Base-by-base conservation (phyloP, 2,797 vertebrate species). In the Sparus aurata region DNA sequence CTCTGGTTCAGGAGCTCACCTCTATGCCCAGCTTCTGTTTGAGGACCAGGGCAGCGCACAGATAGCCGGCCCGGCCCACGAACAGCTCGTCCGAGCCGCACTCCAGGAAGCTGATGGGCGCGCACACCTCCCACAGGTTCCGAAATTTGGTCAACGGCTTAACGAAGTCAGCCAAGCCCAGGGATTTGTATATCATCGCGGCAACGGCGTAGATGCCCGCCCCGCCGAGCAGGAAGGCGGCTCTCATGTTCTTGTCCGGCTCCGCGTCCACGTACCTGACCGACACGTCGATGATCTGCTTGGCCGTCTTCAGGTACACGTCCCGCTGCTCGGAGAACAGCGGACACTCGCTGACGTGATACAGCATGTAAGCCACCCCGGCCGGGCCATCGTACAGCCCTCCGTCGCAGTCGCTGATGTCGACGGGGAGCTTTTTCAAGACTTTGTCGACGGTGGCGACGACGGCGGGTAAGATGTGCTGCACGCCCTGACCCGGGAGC, bases 81-180 rank as follows among this genome's bases (percentile, higher is more conserved):
- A 98, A 98, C 75, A 97, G 95, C 94, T 97, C 97, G 80, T 97
- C 97, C 0, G 96, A 97, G 71, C 97, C 96, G 86, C 96, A 96
- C 90, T 97, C 96, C 85, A 97, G 93, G 75, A 97, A 97, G 82
- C 89, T 92, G 83, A 97, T 93, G 0, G 96, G 96, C 3, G 95
- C 95, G 63, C 95, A 96, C 55, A 96, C 89, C 75, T 96, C 92
- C 88, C 94, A 96, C 85, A 97, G 94, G 92, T 94, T 95, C 7
- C 94, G 92, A 84, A 97, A 97, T 89, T 96, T 96, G 73, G 90
- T 94, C 79, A 97, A 94, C 57, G 95, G 94, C 75, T 95, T 94
- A 15, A 93, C 92, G 76, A 95, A 96, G 34, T 97, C 97, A 11
- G 95, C 86, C 89, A 94, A 93, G 53, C 96, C 97, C 89, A 96